Evolutionary conservation across 2,888 invertebrate genomes (phyloP), one percentile per base, ranked within the genome.

Genomic region (Tenthredo distinguenda): DNA sequence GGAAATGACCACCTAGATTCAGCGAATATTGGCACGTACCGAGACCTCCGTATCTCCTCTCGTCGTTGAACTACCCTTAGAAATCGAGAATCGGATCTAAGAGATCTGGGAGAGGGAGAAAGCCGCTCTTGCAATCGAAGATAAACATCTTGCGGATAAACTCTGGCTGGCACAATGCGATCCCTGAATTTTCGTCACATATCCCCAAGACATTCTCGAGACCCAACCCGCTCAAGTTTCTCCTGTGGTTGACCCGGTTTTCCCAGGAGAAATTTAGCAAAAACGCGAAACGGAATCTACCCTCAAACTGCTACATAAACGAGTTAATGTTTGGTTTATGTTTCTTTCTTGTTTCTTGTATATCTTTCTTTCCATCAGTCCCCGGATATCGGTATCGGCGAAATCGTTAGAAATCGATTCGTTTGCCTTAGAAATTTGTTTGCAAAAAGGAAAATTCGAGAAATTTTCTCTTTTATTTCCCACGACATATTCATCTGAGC

Each of bases 1-100:
- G 81, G 81, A 81, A 81, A 81, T 81, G 81, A 81, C 81, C 81
- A 37, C 26, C 50, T 62, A 62, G 81, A 62, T 81, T 58, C 37
- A 31, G 15, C 58, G 81, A 81, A 81, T 81, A 81, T 81, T 81
- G 81, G 81, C 81, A 81, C 58, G 40, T 58, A 62, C 21, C 18
- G n/a, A 62, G 37, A 81, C 58, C 81, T 7, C 21, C 81, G 62
- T 58, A 62, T 81, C n/a, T 81, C n/a, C 58, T 40, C 9, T 10
- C 40, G 31, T 47, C 77, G 55, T 34, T 40, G 58, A 81, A 62
- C 26, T 50, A 15, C 81, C 81, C 81, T 62, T 81, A 12, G 62
- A 81, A 62, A 81, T 81, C 58, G 58, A 62, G 21, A 40, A 58
- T 62, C 58, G 40, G 72, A 74, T 74, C 72, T 74, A 18, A 43